Evolutionary conservation across 1,140 invertebrate species (phyloP).

Genomic region (Drosophila serrata): DNA sequence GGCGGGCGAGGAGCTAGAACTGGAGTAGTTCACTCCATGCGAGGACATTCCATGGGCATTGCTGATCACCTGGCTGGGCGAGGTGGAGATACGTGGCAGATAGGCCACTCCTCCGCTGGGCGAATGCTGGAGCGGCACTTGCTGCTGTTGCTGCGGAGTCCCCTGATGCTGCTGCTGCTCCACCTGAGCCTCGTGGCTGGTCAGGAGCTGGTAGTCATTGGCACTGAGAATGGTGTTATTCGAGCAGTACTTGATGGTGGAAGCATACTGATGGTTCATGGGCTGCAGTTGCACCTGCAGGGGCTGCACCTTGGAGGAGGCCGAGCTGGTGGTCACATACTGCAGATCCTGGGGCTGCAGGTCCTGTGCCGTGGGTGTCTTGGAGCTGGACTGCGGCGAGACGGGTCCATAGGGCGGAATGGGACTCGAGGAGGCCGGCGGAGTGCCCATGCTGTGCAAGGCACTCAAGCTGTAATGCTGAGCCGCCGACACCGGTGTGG

Average conservation of each 20-base stretch:
- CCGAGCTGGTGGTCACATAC: constrained; percentile 51
- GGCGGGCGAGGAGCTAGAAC: constrained; percentile 67
- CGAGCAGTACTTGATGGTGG: constrained; percentile 83
- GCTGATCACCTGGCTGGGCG: constrained; percentile 61
- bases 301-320: constrained; percentile 52
- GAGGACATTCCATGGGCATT: constrained; percentile 56
- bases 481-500: constrained; percentile 40
- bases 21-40: constrained; percentile 59
- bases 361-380: constrained; percentile 61
- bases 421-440: constrained; percentile 77
- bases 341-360: constrained; percentile 62
- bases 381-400: constrained; percentile 68
- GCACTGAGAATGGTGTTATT: constrained; percentile 76
- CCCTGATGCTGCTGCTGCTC: constrained; percentile 49
- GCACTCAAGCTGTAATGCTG: constrained; percentile 64
- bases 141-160: constrained; percentile 45
- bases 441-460: constrained; percentile 72
- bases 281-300: constrained; percentile 70
- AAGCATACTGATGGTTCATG: constrained; percentile 76
- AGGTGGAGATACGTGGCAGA: constrained; percentile 49
- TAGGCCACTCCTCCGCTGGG: constrained; percentile 37
- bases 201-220: constrained; percentile 62
- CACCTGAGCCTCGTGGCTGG: constrained; percentile 51
- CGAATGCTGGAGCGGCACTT: constrained; percentile 52
- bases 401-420: constrained; percentile 67